Evolutionary conservation across 2,888 invertebrate genomes (phyloP).

Genomic region (Balanococcus diminutus): DNA sequence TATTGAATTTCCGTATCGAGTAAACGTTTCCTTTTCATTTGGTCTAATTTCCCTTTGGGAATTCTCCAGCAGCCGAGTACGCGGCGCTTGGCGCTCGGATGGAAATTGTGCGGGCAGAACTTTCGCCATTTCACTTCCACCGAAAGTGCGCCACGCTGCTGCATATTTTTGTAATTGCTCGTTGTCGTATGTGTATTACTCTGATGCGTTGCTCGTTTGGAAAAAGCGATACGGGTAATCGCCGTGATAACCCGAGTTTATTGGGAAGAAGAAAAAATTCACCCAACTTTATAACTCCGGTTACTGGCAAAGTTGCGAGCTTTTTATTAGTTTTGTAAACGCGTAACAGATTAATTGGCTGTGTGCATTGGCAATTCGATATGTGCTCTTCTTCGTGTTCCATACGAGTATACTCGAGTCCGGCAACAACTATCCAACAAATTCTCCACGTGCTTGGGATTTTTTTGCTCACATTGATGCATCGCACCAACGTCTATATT

Average conservation of each 20-base stretch:
- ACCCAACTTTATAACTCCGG: background rate
- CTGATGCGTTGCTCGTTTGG: background rate
- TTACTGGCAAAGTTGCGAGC: conserved; percentile 2
- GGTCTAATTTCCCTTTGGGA: conserved; percentile 49
- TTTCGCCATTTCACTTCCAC: conserved; percentile 31
- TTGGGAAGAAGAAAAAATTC: background rate
- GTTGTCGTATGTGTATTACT: background rate
- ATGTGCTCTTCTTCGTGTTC: conserved; percentile 18
- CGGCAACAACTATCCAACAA: background rate
- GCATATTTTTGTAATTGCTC: conserved; percentile 31
- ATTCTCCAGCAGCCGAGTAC: background rate
- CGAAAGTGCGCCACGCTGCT: background rate
- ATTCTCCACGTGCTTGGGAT: too few relatives aligned
- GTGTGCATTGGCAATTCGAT: conserved; percentile 7
- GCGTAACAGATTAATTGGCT: conserved; percentile 19
- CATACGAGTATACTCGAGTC: background rate
- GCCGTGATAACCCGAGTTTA: background rate
- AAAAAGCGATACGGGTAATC: background rate
- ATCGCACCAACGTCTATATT: background rate
- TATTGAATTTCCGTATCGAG: conserved; percentile 42
- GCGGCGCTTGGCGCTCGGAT: conserved; percentile 16
- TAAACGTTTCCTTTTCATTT: conserved; percentile 49
- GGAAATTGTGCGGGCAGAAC: conserved; percentile 38
- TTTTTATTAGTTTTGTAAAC: conserved; percentile 23
- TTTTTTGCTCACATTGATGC: too few relatives aligned